A percentile compares a stretch with the other conserved stretches of the same genome.
phyloP scores from a whole-genome alignment of 2,888 invertebrate species.

The Tribolium freemani region DNA sequence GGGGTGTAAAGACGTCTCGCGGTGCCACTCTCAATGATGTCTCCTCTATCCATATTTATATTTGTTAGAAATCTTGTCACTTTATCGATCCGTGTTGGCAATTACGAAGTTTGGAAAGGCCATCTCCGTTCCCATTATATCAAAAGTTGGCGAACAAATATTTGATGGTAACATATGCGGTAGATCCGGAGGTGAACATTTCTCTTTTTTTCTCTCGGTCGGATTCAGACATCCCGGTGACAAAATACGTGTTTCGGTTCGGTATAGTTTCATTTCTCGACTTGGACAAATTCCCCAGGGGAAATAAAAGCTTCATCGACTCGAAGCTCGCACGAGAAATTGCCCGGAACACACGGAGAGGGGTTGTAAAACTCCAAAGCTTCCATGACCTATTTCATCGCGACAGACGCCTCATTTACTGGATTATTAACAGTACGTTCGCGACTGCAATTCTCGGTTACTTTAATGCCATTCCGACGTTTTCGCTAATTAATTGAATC shows the following conservation, averaged over 20 bases:
- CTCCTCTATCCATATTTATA: too few species aligned
- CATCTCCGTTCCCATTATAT: slow-evolving; percentile 6
- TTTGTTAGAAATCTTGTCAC: too few species aligned
- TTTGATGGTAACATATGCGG: slow-evolving; percentile 44
- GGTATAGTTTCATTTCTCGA: slow-evolving; percentile 63
- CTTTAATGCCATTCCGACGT: slow-evolving; percentile 45
- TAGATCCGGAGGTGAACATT: slow-evolving; percentile 31
- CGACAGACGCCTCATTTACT: slow-evolving; percentile 63
- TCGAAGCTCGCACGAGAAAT: slow-evolving; percentile 63
- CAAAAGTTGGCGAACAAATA: slow-evolving; percentile 40
- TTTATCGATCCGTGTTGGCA: slow-evolving; percentile 2
- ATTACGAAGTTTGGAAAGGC: slow-evolving; percentile 38
- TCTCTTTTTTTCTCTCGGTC: slow-evolving; percentile 46
- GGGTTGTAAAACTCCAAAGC: slow-evolving; percentile 61
- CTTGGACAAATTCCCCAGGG: slow-evolving; percentile 65
- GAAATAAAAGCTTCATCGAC: slow-evolving; percentile 68
- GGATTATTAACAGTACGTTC: slow-evolving; percentile 64
- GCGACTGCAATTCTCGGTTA: slow-evolving; percentile 41
- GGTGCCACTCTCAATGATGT: background rate
- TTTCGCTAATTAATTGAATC: slow-evolving; percentile 46
- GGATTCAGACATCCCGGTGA: slow-evolving; percentile 62
- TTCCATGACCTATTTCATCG: slow-evolving; percentile 62
- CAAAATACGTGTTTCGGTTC: slow-evolving; percentile 65
- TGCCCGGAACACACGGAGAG: slow-evolving; percentile 64
- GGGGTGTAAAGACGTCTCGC: slow-evolving; percentile 32